Evolutionary conservation across 2,797 vertebrate species (phyloP).

Genomic region (Galaxias olidus): DNA sequence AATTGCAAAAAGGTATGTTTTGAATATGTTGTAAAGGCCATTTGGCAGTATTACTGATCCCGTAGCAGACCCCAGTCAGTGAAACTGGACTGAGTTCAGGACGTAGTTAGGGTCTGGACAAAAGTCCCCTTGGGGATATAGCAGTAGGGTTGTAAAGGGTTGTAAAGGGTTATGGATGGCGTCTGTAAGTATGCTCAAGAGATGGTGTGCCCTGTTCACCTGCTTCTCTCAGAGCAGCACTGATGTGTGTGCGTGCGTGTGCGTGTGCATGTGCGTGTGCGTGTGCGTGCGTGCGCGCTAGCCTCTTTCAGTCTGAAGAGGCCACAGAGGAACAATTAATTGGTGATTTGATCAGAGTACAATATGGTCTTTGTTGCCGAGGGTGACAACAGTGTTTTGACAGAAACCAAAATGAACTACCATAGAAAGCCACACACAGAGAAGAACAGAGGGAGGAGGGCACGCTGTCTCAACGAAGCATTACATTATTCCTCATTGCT

Average conservation of each 20-base stretch:
- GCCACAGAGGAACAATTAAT: slow-evolving; percentile 11
- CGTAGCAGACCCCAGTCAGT: too few species aligned
- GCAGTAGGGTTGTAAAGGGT: too few species aligned
- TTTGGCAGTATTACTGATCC: too few species aligned
- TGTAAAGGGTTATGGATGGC: background rate
- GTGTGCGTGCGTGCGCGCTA: background rate
- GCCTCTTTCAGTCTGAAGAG: slow-evolving; percentile 3
- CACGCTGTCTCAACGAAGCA: slow-evolving; percentile 24
- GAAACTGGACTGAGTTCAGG: too few species aligned
- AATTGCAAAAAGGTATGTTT: too few species aligned
- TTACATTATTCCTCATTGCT: slow-evolving; percentile 8
- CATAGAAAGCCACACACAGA: slow-evolving; percentile 22
- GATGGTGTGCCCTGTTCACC: background rate
- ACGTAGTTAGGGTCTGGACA: too few species aligned
- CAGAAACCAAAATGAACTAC: slow-evolving; percentile 43
- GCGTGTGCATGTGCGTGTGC: background rate
- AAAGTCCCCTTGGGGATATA: too few species aligned
- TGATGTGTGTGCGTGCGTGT: background rate
- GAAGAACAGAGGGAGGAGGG: slow-evolving; percentile 10
- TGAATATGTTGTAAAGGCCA: too few species aligned
- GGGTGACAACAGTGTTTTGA: slow-evolving; percentile 37
- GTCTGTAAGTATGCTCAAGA: background rate
- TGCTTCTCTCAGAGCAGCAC: background rate
- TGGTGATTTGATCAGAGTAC: slow-evolving; percentile 25
- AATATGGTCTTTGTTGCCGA: slow-evolving; percentile 33